Evolutionary conservation across 1,140 invertebrate species (phyloP).

Genomic region (Hermetia illucens): DNA sequence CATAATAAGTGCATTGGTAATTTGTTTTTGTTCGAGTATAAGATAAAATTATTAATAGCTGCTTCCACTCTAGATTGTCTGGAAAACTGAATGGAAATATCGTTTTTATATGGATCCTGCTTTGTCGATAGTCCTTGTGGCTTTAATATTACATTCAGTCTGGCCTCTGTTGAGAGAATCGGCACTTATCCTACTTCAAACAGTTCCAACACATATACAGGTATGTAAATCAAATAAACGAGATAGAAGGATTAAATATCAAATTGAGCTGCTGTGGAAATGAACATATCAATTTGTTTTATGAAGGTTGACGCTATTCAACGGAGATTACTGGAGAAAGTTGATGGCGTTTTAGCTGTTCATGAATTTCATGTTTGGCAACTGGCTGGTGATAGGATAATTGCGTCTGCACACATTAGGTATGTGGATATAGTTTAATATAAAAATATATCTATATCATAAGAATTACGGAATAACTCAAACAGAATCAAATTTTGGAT

Average conservation of each 20-base stretch:
- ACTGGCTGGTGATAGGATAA: constrained; percentile 79
- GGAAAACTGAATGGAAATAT: constrained; percentile 71
- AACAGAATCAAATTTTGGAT: too few relatives aligned
- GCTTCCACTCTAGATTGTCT: constrained; percentile 45
- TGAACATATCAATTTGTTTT: constrained; percentile 4
- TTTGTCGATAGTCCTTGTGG: constrained; percentile 69
- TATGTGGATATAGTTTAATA: too few relatives aligned
- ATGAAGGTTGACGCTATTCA: constrained; percentile 70
- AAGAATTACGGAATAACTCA: too few relatives aligned
- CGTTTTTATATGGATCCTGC: constrained; percentile 85
- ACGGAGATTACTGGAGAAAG: constrained; percentile 63
- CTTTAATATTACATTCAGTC: constrained; percentile 66
- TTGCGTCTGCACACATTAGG: constrained; percentile 85
- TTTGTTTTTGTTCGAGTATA: constrained; percentile 1
- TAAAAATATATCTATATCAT: constrained; percentile 4
- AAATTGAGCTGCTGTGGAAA: neutral
- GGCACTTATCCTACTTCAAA: constrained; percentile 77
- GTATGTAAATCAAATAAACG: constrained; percentile 21
- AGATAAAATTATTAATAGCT: neutral
- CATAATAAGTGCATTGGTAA: constrained; percentile 72
- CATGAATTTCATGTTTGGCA: constrained; percentile 95
- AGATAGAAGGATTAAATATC: neutral
- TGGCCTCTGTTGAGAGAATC: constrained; percentile 80
- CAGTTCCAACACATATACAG: constrained; percentile 85
- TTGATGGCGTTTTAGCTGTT: constrained; percentile 80